Evolutionary conservation across 2,113 vertebrate genomes (phyloP).

Genomic region (Neolamprologus kungweensis): DNA sequence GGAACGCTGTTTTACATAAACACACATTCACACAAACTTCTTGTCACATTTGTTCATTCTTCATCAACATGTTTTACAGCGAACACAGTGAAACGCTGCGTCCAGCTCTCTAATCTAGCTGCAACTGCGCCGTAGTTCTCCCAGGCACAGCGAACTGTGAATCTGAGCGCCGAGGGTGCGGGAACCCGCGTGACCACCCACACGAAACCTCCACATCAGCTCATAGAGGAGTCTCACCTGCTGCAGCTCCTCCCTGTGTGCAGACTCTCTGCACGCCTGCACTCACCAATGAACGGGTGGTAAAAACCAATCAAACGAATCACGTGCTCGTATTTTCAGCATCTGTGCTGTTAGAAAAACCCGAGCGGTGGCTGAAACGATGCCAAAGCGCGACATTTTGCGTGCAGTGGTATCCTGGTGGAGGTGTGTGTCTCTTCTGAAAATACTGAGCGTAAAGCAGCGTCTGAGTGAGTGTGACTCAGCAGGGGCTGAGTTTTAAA

Average conservation of each 20-base stretch:
- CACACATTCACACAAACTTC: not conserved
- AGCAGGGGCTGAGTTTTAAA: not conserved
- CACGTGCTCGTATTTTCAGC: not conserved
- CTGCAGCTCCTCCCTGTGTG: not conserved
- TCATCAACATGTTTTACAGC: not conserved
- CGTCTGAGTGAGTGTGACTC: not conserved
- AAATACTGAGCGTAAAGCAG: not conserved
- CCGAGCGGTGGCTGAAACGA: not conserved
- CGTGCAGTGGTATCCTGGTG: not conserved
- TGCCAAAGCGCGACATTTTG: not conserved
- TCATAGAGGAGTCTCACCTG: not conserved
- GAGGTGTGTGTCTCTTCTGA: not conserved
- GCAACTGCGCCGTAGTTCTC: not conserved
- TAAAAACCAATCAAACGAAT: not conserved
- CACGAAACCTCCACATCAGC: not conserved
- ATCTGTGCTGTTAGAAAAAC: not conserved
- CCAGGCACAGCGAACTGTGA: not conserved
- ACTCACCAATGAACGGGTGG: not conserved
- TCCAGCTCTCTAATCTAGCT: not conserved
- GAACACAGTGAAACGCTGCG: rapidly evolving
- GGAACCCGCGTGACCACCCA: not conserved
- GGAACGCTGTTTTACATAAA: not conserved
- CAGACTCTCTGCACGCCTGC: not conserved
- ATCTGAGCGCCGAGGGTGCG: not conserved
- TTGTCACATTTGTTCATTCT: not conserved